These are phyloP conservation scores for Rambutsinella grinnellia DNA, from an alignment of 2,888 invertebrate genomes.

Conservation along the genomic window DNA sequence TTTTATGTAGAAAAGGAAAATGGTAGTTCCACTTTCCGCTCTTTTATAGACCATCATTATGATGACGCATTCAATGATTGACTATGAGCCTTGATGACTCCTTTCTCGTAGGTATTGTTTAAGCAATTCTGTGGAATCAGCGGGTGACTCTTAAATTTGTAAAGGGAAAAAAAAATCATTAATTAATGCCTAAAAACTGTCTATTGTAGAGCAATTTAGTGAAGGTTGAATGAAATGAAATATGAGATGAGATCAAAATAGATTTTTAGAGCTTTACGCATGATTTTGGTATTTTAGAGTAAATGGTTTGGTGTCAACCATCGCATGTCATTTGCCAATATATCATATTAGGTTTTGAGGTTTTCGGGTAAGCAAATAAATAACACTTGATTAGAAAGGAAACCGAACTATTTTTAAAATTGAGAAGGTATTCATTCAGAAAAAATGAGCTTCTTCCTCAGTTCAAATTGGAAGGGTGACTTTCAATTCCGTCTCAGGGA, in stretches of 20 bases:
- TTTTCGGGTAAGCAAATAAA: no score
- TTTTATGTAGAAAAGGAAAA: slow-evolving; percentile 5
- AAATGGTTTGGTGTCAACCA: slow-evolving; percentile 5
- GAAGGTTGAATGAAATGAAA: neutral
- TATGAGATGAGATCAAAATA: neutral
- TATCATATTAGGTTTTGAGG: slow-evolving; percentile 40
- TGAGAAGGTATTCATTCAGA: no score
- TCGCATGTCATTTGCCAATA: slow-evolving; percentile 15
- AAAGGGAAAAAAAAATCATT: no score
- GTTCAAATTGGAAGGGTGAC: no score
- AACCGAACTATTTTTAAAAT: no score
- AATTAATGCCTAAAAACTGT: no score
- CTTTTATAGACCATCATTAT: slow-evolving; percentile 13
- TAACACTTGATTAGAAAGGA: no score
- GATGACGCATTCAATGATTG: slow-evolving; percentile 6
- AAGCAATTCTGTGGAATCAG: neutral
- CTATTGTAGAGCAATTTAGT: neutral
- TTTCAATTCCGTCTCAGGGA: no score
- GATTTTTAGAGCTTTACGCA: slow-evolving; percentile 10
- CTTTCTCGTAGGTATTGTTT: neutral
- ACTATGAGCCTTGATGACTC: no score
- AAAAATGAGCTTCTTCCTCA: no score
- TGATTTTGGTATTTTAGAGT: slow-evolving; percentile 24
- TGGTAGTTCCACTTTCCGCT: slow-evolving; percentile 23
- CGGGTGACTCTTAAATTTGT: slow-evolving; percentile 4